A percentile compares a stretch with the other conserved stretches of the same genome.
These are phyloP conservation scores for Phyllotreta cruciferae DNA, from an alignment of 2,888 invertebrate species.

Conservation along the genomic window DNA sequence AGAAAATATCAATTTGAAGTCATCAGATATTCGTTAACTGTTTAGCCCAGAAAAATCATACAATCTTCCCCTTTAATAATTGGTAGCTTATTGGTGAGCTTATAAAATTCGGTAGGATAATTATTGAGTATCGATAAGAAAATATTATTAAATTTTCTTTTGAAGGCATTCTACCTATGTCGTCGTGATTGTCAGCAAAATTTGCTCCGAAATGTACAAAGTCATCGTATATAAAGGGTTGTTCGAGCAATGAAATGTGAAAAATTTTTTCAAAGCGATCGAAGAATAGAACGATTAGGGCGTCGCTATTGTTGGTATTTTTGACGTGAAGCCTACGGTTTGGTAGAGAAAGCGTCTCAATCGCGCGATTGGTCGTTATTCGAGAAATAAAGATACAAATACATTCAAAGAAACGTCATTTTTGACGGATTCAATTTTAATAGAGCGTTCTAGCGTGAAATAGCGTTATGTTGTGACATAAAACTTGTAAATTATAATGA, in stretches of 20 bases:
- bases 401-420: slow-evolving; percentile 27
- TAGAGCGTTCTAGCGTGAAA: slow-evolving; percentile 17
- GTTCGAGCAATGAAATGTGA: slow-evolving; percentile 26
- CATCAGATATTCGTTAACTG: too few species aligned
- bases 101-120: too few species aligned
- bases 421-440: slow-evolving; percentile 19
- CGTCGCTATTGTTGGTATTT: slow-evolving; percentile 39
- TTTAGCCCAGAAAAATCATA: too few species aligned
- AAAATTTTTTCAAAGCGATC: slow-evolving; percentile 29
- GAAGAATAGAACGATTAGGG: slow-evolving; percentile 45
- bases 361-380: slow-evolving; percentile 24
- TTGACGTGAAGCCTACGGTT: slow-evolving; percentile 40
- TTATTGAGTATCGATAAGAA: too few species aligned
- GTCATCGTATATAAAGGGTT: slow-evolving; percentile 40
- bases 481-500: background rate
- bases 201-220: slow-evolving; percentile 30
- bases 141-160: too few species aligned
- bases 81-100: too few species aligned
- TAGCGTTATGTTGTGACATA: slow-evolving; percentile 11
- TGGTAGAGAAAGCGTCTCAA: slow-evolving; percentile 25
- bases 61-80: too few species aligned
- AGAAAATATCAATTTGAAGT: too few species aligned
- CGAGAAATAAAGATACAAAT: slow-evolving; percentile 29
- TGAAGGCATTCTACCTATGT: too few species aligned
- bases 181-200: background rate